Evolutionary conservation across 2,797 vertebrate genomes (phyloP).

Genomic region (Urophycis tenuis): DNA sequence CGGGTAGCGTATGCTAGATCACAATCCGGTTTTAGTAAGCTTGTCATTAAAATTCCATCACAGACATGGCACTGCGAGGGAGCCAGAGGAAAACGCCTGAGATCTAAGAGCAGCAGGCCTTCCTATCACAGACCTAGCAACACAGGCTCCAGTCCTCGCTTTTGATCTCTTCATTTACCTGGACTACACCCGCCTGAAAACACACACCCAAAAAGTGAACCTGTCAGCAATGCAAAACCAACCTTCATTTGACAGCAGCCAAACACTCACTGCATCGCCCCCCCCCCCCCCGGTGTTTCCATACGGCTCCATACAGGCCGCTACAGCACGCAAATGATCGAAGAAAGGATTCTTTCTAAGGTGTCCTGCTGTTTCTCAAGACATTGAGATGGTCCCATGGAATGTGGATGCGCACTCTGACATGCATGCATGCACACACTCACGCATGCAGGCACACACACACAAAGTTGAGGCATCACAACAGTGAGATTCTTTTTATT

Average conservation of each 20-base stretch:
- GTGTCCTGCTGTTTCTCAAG: slow-evolving; percentile 16
- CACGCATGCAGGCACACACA: slow-evolving; percentile 13
- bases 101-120: slow-evolving; percentile 51
- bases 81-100: slow-evolving; percentile 36
- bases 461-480: slow-evolving; percentile 13
- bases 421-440: slow-evolving; percentile 1
- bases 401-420: slow-evolving; percentile 20
- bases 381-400: slow-evolving; percentile 12
- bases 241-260: slow-evolving; percentile 49
- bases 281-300: slow-evolving; percentile 10
- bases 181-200: slow-evolving; percentile 43
- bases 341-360: slow-evolving; percentile 26
- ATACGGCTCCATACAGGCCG: slow-evolving; percentile 20
- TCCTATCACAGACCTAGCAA: slow-evolving; percentile 48
- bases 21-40: slow-evolving; percentile 45
- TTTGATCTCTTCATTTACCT: slow-evolving; percentile 62
- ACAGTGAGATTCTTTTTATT: slow-evolving; percentile 22
- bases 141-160: slow-evolving; percentile 40
- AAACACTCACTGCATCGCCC: slow-evolving; percentile 17
- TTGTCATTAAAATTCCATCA: slow-evolving; percentile 63
- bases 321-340: slow-evolving; percentile 33
- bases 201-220: slow-evolving; percentile 29
- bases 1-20: slow-evolving; percentile 32
- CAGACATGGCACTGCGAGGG: slow-evolving; percentile 39
- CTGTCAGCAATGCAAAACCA: slow-evolving; percentile 41